Conservation (phyloP, 2,888 invertebrate genomes). For the Ectemnius cavifrons region DNA sequence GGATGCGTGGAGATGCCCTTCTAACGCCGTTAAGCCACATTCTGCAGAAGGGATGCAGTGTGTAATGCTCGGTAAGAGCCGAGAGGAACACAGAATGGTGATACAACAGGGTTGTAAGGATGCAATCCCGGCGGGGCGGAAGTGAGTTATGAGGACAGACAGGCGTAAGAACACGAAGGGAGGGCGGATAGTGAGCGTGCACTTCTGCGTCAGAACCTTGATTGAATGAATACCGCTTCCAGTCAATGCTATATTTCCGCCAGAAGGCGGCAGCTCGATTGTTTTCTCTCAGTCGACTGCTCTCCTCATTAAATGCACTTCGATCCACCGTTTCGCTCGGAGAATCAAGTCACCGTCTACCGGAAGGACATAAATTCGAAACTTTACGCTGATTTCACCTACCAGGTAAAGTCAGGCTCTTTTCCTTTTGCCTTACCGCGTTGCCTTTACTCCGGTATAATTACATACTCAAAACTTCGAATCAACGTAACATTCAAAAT, state of each 20-base stretch:
- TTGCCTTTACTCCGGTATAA: background rate
- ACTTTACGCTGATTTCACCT: too few relatives aligned
- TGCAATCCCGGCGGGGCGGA: slow-evolving; percentile 9
- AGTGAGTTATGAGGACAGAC: slow-evolving; percentile 6
- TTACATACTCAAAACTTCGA: slow-evolving; percentile 20
- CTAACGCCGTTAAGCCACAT: background rate
- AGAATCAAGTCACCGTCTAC: too few relatives aligned
- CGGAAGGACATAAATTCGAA: too few relatives aligned
- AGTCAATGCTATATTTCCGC: too few relatives aligned
- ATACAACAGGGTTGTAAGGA: slow-evolving; percentile 10
- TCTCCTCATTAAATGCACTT: too few relatives aligned
- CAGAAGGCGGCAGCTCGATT: background rate
- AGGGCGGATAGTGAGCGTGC: too few relatives aligned
- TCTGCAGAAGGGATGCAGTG: too few relatives aligned
- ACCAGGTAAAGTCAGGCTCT: too few relatives aligned
- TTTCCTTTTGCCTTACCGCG: background rate
- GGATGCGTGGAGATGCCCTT: background rate
- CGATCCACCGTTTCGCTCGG: too few relatives aligned
- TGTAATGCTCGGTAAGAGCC: too few relatives aligned
- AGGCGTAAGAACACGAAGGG: background rate
- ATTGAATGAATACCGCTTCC: slow-evolving; percentile 4
- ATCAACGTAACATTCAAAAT: slow-evolving; percentile 17
- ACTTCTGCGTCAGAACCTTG: background rate
- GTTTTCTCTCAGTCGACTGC: background rate
- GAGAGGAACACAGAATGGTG: slow-evolving; percentile 1